Evolutionary conservation across 92 coral and sea anemone genomes (phyloP).

Genomic region (Virgularia gustaviana): DNA sequence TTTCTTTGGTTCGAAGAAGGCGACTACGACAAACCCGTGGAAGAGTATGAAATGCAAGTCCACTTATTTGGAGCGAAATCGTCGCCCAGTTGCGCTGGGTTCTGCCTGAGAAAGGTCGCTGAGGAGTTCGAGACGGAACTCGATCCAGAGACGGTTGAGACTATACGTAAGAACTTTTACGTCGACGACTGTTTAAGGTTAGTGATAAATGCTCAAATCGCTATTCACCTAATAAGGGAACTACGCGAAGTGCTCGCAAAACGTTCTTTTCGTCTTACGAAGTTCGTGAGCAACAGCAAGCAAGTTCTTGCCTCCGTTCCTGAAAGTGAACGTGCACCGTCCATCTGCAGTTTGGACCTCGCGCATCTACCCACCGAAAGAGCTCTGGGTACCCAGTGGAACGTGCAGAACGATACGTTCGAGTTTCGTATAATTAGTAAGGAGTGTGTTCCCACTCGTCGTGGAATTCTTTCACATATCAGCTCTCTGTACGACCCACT

Average conservation of each 20-base stretch:
- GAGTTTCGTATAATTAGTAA: not conserved
- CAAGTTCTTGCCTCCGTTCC: not conserved
- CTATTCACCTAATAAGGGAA: conserved; percentile 6
- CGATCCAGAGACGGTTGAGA: conserved; percentile 9
- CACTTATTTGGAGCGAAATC: conserved; percentile 37
- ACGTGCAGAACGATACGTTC: conserved; percentile 13
- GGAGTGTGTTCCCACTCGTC: conserved; percentile 9
- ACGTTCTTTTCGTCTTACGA: conserved; percentile 3
- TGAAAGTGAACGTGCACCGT: conserved; percentile 16
- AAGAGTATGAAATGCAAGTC: conserved; percentile 33
- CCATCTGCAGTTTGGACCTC: conserved; percentile 8
- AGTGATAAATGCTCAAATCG: not conserved
- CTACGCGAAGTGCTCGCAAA: not conserved
- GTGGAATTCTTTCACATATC: conserved; percentile 35
- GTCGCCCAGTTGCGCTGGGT: conserved; percentile 38
- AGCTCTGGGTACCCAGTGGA: conserved; percentile 13
- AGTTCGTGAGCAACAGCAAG: not conserved
- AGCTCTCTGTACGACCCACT: conserved; percentile 37
- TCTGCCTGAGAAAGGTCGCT: conserved; percentile 34
- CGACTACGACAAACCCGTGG: conserved; percentile 26
- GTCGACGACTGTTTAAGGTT: conserved; percentile 42
- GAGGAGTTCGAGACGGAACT: conserved; percentile 20
- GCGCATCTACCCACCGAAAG: conserved; percentile 11
- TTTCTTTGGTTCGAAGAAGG: conserved; percentile 46
- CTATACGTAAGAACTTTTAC: conserved; percentile 28